Conservation (phyloP, 2,888 invertebrate species). For the Scrobipalpa atriplicella region DNA sequence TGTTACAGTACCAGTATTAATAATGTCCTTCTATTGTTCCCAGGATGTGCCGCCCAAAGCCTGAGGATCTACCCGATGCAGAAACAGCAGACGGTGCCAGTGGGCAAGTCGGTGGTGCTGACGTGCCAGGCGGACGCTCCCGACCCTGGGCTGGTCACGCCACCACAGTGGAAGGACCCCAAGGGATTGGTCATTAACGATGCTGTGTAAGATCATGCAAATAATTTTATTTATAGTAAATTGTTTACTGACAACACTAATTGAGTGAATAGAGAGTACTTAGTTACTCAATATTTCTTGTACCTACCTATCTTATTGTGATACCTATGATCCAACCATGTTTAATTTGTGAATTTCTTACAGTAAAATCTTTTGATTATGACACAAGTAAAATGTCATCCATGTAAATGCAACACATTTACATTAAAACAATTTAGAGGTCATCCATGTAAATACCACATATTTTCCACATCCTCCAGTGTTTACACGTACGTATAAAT, state of each 20-base stretch:
- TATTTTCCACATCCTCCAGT: no score
- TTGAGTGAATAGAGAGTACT: no score
- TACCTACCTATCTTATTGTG: no score
- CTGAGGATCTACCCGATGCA: conserved; percentile 88
- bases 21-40: conserved; percentile 35
- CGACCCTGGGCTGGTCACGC: conserved; percentile 85
- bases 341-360: no score
- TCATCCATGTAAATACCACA: no score
- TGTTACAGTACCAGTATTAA: neutral
- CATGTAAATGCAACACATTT: no score
- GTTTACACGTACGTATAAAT: neutral
- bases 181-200: conserved; percentile 86
- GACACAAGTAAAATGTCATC: no score
- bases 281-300: no score
- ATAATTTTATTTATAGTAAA: neutral
- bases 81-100: conserved; percentile 86
- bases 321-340: no score
- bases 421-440: no score
- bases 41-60: conserved; percentile 74
- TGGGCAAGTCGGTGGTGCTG: conserved; percentile 89
- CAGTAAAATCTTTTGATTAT: no score
- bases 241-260: no score
- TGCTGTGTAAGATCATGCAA: conserved; percentile 81
- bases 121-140: conserved; percentile 90
- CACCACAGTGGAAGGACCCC: conserved; percentile 92